A percentile compares a stretch with the other conserved stretches of the same genome.
phyloP scores from a whole-genome alignment of 2,113 vertebrate species.

The Chaenocephalus aceratus region DNA sequence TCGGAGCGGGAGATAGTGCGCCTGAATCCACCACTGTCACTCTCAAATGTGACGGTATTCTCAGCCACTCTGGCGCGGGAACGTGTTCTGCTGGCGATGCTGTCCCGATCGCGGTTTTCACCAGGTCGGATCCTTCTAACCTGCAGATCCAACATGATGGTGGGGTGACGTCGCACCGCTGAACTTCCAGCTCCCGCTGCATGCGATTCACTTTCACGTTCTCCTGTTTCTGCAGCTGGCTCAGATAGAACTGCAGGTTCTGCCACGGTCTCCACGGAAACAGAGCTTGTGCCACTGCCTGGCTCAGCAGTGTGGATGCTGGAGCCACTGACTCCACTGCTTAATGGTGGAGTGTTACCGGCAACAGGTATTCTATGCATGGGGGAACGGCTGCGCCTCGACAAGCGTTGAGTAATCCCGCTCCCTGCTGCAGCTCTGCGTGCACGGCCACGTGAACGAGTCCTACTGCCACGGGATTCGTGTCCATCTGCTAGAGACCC shows the following conservation, averaged over 20 bases:
- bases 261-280: constrained; percentile 73
- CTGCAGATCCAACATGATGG: constrained; percentile 94
- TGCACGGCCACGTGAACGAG: constrained; percentile 86
- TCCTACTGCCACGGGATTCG: constrained; percentile 86
- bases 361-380: constrained; percentile 80
- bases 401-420: constrained; percentile 83
- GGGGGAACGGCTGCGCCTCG: constrained; percentile 90
- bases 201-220: constrained; percentile 84
- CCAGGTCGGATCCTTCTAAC: constrained; percentile 93
- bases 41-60: constrained; percentile 93
- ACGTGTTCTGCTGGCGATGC: constrained; percentile 93
- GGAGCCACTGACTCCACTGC: constrained; percentile 47
- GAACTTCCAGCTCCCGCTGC: constrained; percentile 75
- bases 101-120: constrained; percentile 92
- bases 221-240: constrained; percentile 80
- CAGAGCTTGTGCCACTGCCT: constrained; percentile 63
- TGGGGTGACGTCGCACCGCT: constrained; percentile 87
- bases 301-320: constrained; percentile 50
- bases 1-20: constrained; percentile 92
- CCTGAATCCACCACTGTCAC: constrained; percentile 91
- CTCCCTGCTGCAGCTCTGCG: constrained; percentile 85
- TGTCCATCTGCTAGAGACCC: constrained; percentile 46
- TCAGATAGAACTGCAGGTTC: constrained; percentile 75
- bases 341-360: constrained; percentile 50
- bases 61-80: constrained; percentile 90